Percentiles rank a stretch among this genome's conserved stretches.
These are phyloP conservation scores for Alca torda DNA, from an alignment of 2,797 vertebrate species.

Conservation along the genomic window DNA sequence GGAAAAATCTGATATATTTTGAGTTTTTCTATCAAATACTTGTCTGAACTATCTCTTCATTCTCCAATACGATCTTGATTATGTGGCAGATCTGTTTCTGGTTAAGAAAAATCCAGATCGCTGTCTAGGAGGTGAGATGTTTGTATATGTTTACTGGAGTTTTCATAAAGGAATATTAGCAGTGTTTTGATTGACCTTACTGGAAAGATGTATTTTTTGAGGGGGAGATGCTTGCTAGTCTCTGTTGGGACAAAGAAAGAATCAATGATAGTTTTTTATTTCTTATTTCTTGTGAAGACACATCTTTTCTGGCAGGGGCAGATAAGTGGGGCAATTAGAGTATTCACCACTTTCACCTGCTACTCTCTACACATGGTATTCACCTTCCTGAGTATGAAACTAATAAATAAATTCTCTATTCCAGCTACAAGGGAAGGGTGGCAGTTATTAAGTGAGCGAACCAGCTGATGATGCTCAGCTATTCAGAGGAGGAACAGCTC, in stretches of 20 bases:
- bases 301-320: background rate
- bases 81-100: background rate
- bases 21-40: background rate
- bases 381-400: background rate
- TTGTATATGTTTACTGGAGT: background rate
- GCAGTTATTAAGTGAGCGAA: background rate
- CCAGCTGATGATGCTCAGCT: constrained; percentile 48
- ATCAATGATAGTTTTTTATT: background rate
- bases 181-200: background rate
- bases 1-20: background rate
- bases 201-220: background rate
- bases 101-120: background rate
- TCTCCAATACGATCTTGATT: background rate
- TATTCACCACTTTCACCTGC: background rate
- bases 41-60: background rate
- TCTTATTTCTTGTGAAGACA: background rate
- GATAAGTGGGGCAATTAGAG: background rate
- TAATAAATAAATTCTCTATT: background rate
- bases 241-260: background rate
- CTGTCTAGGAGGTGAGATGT: background rate
- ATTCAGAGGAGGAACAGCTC: constrained; percentile 46
- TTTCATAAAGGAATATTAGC: background rate
- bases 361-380: background rate
- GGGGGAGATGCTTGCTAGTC: background rate
- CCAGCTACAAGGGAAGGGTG: background rate